phyloP scores from a whole-genome alignment of 2,888 invertebrate species.

The Hydrotaea diabolus region DNA sequence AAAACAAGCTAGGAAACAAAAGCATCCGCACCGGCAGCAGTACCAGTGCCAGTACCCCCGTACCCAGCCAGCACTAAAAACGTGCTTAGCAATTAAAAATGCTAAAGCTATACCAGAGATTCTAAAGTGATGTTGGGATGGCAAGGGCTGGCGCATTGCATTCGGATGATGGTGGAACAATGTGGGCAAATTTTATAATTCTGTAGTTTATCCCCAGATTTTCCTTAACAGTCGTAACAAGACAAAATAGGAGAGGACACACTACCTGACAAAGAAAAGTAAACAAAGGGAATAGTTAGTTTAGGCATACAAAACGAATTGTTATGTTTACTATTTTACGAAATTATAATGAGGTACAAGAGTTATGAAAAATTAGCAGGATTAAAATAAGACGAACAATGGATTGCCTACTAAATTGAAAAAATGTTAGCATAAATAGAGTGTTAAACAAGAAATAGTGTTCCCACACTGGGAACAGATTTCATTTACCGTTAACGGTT shows the following conservation, averaged over 20 bases:
- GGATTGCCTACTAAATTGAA: no score
- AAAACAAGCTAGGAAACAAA: neutral
- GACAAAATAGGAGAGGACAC: slow-evolving; percentile 19
- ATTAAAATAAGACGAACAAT: no score
- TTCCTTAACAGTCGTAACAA: slow-evolving; percentile 10
- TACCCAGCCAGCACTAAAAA: slow-evolving; percentile 9
- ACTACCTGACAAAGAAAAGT: no score
- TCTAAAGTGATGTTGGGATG: neutral
- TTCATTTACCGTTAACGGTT: no score
- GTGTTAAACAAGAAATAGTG: neutral
- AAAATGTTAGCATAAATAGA: neutral
- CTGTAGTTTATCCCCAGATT: slow-evolving; percentile 56
- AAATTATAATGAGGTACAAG: no score
- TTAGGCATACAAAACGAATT: no score
- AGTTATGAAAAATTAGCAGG: no score
- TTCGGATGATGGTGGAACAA: neutral
- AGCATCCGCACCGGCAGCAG: neutral
- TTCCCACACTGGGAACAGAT: neutral
- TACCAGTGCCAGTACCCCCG: neutral
- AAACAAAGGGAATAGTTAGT: no score
- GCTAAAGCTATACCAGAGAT: slow-evolving; percentile 9
- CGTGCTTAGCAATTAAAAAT: slow-evolving; percentile 60
- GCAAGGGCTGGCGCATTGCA: neutral
- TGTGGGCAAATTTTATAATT: slow-evolving; percentile 29
- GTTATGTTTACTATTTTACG: no score